Evolutionary conservation across 1,140 invertebrate species (phyloP).

Genomic region (Rhopalosiphum maidis): DNA sequence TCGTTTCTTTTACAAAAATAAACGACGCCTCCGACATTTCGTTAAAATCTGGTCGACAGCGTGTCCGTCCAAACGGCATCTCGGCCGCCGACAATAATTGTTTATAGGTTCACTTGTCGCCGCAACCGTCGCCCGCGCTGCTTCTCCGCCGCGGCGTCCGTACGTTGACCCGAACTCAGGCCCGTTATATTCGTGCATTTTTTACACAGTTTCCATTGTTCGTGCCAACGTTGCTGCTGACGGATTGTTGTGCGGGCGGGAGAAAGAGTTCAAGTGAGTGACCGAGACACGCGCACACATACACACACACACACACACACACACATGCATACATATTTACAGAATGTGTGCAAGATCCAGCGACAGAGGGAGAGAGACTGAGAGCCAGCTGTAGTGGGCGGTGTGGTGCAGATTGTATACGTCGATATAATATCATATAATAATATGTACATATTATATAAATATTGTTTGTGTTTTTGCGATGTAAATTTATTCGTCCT

Average conservation of each 20-base stretch:
- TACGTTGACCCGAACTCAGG: slow-evolving; percentile 13
- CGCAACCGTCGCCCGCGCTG: not conserved
- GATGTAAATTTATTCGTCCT: not conserved
- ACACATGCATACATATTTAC: not conserved
- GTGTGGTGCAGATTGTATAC: not conserved
- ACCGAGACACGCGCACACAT: not conserved
- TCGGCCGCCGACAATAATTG: not conserved
- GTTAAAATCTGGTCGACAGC: not conserved
- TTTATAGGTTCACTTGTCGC: not conserved
- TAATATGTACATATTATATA: not conserved
- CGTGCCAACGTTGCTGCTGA: slow-evolving; percentile 16
- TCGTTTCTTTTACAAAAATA: not conserved
- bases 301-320: not conserved
- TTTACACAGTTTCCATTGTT: slow-evolving; percentile 13
- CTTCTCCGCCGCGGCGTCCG: not conserved
- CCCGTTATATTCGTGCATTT: slow-evolving; percentile 17
- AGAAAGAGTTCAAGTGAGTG: not conserved
- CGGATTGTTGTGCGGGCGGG: slow-evolving; percentile 34
- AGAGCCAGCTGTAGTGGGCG: not conserved
- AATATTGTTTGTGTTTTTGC: not conserved
- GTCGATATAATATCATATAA: not conserved
- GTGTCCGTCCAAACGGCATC: not conserved
- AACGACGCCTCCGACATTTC: not conserved
- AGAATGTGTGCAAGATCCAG: not conserved
- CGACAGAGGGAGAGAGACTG: not conserved